A percentile compares a stretch with the other conserved stretches of the same genome.
phyloP scores from a whole-genome alignment of 2,888 invertebrate genomes.

The Drosophila eohydei region DNA sequence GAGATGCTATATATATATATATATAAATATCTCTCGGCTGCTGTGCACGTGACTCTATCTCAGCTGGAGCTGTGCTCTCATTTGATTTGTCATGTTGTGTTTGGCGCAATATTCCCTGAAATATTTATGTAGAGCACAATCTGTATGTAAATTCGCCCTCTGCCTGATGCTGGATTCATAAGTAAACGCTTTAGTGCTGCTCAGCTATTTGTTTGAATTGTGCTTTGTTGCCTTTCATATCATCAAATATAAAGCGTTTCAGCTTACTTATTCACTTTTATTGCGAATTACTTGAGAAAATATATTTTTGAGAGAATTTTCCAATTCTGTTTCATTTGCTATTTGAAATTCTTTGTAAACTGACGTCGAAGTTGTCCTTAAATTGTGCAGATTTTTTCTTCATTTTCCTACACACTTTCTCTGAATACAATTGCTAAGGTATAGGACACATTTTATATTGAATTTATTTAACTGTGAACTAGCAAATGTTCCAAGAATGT shows the following conservation, averaged over 20 bases:
- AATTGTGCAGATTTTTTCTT: not conserved
- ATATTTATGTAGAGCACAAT: conserved; percentile 1
- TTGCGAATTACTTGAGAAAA: not conserved
- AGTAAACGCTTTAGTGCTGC: conserved; percentile 2
- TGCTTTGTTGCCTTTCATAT: not conserved
- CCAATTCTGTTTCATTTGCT: not conserved
- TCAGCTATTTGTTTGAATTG: conserved; percentile 5
- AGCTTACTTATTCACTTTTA: not conserved
- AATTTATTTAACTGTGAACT: too few species aligned
- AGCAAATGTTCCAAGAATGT: too few species aligned
- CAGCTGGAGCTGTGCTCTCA: not conserved
- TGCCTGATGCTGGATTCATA: conserved; percentile 1
- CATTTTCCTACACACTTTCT: too few species aligned
- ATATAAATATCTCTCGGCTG: too few species aligned
- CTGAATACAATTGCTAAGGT: too few species aligned
- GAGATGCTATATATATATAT: not conserved
- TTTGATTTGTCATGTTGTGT: conserved; percentile 6
- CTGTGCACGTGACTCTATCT: not conserved
- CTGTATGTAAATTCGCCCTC: not conserved
- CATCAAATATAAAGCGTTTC: not conserved
- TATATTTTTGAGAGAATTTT: not conserved
- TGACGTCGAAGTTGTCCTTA: not conserved
- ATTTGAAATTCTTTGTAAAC: not conserved
- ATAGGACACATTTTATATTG: too few species aligned
- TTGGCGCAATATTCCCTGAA: conserved; percentile 7